A percentile compares a stretch with the other conserved stretches of the same genome.
These are phyloP conservation scores for Cricetomys ansorgei DNA, from an alignment of 2,113 vertebrate species.

Conservation along the genomic window DNA sequence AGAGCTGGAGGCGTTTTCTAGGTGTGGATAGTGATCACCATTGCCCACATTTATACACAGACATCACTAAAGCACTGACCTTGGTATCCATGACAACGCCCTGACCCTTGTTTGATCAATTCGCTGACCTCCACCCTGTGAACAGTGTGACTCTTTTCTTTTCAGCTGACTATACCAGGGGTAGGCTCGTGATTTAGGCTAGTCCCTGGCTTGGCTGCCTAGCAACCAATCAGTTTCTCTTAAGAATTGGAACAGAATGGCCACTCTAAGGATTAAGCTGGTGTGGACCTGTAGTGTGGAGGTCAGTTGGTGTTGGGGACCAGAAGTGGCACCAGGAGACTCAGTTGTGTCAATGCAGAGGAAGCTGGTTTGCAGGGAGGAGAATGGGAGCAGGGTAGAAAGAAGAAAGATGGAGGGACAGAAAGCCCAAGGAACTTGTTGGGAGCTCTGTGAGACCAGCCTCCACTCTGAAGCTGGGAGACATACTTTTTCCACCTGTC, in stretches of 20 bases:
- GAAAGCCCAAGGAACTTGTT: background rate
- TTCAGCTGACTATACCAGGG: no score
- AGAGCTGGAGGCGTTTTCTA: background rate
- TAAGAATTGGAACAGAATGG: background rate
- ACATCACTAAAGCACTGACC: rapidly evolving
- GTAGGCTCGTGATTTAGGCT: background rate
- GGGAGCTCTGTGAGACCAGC: background rate
- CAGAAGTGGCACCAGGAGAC: background rate
- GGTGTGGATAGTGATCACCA: background rate
- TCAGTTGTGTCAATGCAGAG: background rate
- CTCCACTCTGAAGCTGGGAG: background rate
- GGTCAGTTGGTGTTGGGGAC: background rate
- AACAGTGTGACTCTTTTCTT: background rate
- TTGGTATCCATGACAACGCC: background rate
- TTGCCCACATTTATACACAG: background rate
- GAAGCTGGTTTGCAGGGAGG: background rate
- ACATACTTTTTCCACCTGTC: background rate
- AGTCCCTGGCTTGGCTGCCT: background rate
- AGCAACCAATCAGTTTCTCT: background rate
- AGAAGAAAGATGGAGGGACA: background rate
- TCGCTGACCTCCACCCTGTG: rapidly evolving
- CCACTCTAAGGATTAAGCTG: background rate
- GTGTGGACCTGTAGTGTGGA: background rate
- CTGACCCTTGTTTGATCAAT: background rate
- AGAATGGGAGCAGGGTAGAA: background rate